Evolutionary conservation across 2,797 vertebrate genomes (phyloP).

Genomic region (Pangasius macronema): DNA sequence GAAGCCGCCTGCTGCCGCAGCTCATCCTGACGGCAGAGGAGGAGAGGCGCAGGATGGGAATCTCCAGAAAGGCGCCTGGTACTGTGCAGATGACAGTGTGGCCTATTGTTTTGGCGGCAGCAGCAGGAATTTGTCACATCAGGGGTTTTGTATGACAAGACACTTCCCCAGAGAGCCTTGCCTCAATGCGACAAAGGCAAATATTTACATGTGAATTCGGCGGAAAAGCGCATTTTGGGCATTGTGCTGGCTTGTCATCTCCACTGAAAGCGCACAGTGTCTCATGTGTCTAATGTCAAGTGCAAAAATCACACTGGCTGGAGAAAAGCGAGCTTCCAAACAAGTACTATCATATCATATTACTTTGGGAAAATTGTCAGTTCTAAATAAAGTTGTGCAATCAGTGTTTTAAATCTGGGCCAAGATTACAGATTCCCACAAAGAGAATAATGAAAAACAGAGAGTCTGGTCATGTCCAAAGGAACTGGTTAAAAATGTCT

Average conservation of each 20-base stretch:
- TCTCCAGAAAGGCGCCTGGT: constrained; percentile 34
- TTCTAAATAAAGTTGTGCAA: constrained; percentile 14
- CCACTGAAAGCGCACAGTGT: constrained; percentile 25
- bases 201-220: constrained; percentile 61
- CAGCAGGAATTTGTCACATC: constrained; percentile 50
- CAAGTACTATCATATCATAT: background rate
- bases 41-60: constrained; percentile 44
- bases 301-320: constrained; percentile 35
- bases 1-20: constrained; percentile 59
- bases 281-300: constrained; percentile 26
- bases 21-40: constrained; percentile 59
- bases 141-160: constrained; percentile 54
- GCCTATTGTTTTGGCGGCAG: constrained; percentile 54
- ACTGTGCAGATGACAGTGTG: constrained; percentile 40
- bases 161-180: constrained; percentile 49
- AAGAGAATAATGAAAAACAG: constrained; percentile 1
- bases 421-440: background rate
- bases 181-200: constrained; percentile 52
- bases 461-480: constrained; percentile 6
- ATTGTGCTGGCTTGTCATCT: constrained; percentile 42
- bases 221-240: constrained; percentile 45
- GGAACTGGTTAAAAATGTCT: background rate
- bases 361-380: constrained; percentile 2
- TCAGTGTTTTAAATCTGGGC: constrained; percentile 12
- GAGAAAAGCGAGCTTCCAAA: constrained; percentile 27